Conservation (phyloP, 2,113 vertebrate species). For the Athene cunicularia region DNA sequence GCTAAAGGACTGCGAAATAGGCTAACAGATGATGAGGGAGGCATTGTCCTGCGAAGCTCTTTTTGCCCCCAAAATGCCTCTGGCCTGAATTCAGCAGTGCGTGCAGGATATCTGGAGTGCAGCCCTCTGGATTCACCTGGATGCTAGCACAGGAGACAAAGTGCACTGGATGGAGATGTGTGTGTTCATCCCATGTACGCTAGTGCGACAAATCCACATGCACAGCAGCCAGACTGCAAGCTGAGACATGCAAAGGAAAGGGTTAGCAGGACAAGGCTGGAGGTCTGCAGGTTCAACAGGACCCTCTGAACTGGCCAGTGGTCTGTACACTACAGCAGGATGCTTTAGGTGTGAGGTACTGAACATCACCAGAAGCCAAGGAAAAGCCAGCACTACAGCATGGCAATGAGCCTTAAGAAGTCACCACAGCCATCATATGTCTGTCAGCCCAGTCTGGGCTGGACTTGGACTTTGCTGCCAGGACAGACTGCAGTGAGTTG, state of each 20-base stretch:
- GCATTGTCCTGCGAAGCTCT: neutral
- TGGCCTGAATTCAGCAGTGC: neutral
- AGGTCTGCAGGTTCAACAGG: neutral
- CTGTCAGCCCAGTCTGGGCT: fast-evolving
- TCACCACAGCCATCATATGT: fast-evolving
- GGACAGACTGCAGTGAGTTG: neutral
- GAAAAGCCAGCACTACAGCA: neutral
- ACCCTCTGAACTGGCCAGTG: neutral
- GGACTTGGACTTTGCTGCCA: neutral
- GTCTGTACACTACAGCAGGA: neutral
- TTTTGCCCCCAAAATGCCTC: neutral
- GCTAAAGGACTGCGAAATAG: neutral
- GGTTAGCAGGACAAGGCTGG: neutral
- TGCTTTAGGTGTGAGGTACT: neutral
- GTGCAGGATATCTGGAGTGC: neutral
- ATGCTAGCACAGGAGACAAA: neutral
- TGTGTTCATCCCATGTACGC: fast-evolving
- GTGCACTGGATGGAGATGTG: fast-evolving
- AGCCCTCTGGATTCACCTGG: neutral
- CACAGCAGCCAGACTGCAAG: neutral
- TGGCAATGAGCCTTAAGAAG: neutral
- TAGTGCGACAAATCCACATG: fast-evolving
- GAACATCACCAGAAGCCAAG: neutral
- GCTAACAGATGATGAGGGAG: neutral
- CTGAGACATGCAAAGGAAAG: neutral